Evolutionary conservation across 1,140 invertebrate genomes (phyloP).

Genomic region (Drosophila pallidifrons): DNA sequence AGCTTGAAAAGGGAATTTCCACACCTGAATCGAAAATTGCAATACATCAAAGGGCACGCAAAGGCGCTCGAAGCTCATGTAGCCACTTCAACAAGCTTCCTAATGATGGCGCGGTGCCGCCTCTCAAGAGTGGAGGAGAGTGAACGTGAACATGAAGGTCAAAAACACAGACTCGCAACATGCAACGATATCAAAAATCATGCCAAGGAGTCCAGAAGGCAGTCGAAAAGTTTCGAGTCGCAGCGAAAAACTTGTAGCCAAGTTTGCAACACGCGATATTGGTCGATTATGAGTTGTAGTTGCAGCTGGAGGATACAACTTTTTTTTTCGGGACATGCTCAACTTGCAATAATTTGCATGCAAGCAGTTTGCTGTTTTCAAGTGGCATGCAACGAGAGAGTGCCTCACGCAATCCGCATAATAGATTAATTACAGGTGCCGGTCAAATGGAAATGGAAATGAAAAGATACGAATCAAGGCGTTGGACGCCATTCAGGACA

Average conservation of each 20-base stretch:
- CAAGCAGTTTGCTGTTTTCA: conserved; percentile 38
- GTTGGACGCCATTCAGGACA: conserved; percentile 8
- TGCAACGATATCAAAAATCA: conserved; percentile 37
- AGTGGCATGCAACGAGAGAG: conserved; percentile 57
- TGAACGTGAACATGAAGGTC: conserved; percentile 23
- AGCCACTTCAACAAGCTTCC: conserved; percentile 47
- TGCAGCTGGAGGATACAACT: conserved; percentile 43
- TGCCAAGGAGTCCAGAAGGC: conserved; percentile 21
- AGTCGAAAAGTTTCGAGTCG: conserved; percentile 55
- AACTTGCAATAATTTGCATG: conserved; percentile 80
- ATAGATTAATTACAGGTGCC: conserved; percentile 75
- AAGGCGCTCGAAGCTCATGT: conserved; percentile 29
- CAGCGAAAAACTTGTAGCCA: conserved; percentile 39
- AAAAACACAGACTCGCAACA: conserved; percentile 40
- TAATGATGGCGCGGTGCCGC: conserved; percentile 32
- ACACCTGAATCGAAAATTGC: conserved; percentile 45
- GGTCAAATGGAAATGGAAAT: not conserved
- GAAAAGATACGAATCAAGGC: conserved; percentile 11
- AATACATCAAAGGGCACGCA: conserved; percentile 45
- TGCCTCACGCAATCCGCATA: conserved; percentile 62
- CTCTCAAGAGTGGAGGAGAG: not conserved
- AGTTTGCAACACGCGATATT: conserved; percentile 59
- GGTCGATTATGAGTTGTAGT: conserved; percentile 72
- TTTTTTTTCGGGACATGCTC: conserved; percentile 68
- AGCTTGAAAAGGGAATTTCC: conserved; percentile 42